These are phyloP conservation scores for Ceratina australensis DNA, from an alignment of 1,140 invertebrate genomes.

Conservation along the genomic window DNA sequence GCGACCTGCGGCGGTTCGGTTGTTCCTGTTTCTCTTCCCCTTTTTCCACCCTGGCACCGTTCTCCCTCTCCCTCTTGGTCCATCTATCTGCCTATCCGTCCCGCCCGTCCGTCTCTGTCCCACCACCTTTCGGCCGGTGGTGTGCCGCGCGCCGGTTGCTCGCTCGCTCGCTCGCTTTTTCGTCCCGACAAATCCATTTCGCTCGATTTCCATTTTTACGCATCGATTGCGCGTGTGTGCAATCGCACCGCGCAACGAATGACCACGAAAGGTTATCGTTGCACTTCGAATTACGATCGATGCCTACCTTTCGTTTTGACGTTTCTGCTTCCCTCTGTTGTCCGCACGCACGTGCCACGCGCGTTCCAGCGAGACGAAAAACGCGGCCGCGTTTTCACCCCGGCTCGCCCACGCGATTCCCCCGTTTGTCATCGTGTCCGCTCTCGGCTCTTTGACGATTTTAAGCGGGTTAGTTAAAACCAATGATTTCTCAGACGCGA, in stretches of 20 bases:
- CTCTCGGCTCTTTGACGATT: no score
- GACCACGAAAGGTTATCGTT: conserved; percentile 70
- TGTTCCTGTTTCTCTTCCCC: conserved; percentile 23
- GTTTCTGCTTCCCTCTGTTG: conserved; percentile 15
- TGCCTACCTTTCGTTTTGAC: conserved; percentile 58
- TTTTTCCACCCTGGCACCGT: conserved; percentile 33
- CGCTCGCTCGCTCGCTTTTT: conserved; percentile 47
- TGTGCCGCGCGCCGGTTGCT: not conserved
- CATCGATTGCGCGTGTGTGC: conserved; percentile 65
- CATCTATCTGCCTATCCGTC: conserved; percentile 29
- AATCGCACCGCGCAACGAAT: conserved; percentile 62
- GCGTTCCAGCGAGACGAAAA: not conserved
- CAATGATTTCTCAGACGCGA: no score
- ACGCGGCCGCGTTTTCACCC: not conserved
- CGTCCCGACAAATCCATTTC: conserved; percentile 69
- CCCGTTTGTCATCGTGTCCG: no score
- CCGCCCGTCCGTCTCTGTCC: conserved; percentile 18
- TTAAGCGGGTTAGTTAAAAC: no score
- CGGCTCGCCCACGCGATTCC: not conserved
- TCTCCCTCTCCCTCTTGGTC: conserved; percentile 24
- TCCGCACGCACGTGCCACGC: not conserved
- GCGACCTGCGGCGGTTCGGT: conserved; percentile 51
- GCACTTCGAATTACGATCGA: conserved; percentile 72
- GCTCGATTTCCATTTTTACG: conserved; percentile 76
- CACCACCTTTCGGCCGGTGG: conserved; percentile 15